These are phyloP conservation scores for Clarias laeviceps DNA, from an alignment of 2,797 vertebrate species.

Conservation along the genomic window DNA sequence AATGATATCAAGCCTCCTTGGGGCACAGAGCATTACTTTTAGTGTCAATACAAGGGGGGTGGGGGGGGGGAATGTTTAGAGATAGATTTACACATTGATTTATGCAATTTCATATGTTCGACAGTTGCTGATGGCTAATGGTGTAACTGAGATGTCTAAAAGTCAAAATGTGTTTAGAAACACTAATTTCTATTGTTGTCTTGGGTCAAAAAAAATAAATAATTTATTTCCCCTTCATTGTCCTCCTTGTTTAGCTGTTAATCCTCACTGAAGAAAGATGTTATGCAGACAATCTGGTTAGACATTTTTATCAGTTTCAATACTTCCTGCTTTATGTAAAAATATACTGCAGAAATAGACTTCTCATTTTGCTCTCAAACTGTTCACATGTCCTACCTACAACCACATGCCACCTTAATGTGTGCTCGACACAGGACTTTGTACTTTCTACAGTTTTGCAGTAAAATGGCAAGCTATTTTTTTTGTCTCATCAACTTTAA, in stretches of 20 bases:
- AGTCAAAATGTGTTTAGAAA: neutral
- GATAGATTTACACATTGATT: constrained; percentile 51
- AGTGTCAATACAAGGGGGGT: constrained; percentile 47
- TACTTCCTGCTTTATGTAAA: too few species aligned
- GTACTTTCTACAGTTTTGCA: neutral
- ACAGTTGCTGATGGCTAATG: constrained; percentile 36
- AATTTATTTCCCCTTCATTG: neutral
- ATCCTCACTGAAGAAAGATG: neutral
- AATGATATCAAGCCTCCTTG: constrained; percentile 57
- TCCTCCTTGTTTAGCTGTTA: neutral
- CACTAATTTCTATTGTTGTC: neutral
- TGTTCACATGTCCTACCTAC: neutral
- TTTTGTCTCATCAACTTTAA: neutral
- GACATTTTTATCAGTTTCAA: neutral
- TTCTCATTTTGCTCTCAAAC: too few species aligned
- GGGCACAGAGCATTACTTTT: constrained; percentile 43
- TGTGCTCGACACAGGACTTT: neutral
- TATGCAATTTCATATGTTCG: constrained; percentile 46
- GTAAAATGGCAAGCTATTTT: neutral
- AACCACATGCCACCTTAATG: neutral
- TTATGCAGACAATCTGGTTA: neutral
- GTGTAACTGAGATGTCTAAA: constrained; percentile 28
- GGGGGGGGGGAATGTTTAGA: constrained; percentile 41
- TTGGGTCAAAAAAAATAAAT: neutral
- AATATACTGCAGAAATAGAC: too few species aligned